Conservation (phyloP, 2,888 invertebrate genomes). For the Salticus scenicus region DNA sequence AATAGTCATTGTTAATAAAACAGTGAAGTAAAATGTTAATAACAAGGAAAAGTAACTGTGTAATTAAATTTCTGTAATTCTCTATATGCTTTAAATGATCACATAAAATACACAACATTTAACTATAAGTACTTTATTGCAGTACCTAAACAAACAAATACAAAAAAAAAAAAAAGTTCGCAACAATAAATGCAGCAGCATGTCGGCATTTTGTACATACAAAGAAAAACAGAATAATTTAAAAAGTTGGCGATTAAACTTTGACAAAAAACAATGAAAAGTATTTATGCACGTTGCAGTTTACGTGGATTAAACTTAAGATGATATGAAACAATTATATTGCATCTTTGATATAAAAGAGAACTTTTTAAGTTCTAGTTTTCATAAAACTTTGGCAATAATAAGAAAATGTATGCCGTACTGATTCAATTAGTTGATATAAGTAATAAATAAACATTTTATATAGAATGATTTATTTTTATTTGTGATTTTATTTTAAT, state of each 20-base stretch:
- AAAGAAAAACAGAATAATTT: slow-evolving; percentile 47
- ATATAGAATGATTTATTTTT: too few species aligned
- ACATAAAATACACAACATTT: background rate
- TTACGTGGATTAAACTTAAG: slow-evolving; percentile 22
- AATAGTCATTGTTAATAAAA: too few species aligned
- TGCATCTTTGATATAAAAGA: slow-evolving; percentile 36
- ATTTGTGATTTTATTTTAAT: too few species aligned
- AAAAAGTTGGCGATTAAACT: background rate
- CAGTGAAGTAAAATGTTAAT: background rate
- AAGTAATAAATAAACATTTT: too few species aligned
- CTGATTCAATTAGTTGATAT: too few species aligned
- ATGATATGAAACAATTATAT: slow-evolving; percentile 26
- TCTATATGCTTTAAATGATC: too few species aligned
- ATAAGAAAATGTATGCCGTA: background rate
- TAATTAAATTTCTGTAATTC: too few species aligned
- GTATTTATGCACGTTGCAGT: slow-evolving; percentile 6
- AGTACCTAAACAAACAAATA: slow-evolving; percentile 38
- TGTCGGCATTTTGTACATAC: slow-evolving; percentile 45
- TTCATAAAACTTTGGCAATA: slow-evolving; percentile 17
- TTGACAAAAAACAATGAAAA: slow-evolving; percentile 11
- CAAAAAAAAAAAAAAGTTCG: slow-evolving; percentile 40
- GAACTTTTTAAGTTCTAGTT: slow-evolving; percentile 18
- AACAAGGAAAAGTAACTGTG: background rate
- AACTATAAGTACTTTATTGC: slow-evolving; percentile 43
- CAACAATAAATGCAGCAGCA: slow-evolving; percentile 46